Evolutionary conservation across 2,113 vertebrate genomes (phyloP), one percentile per base, ranked within the genome.

Genomic region (Pterocles orientalis): DNA sequence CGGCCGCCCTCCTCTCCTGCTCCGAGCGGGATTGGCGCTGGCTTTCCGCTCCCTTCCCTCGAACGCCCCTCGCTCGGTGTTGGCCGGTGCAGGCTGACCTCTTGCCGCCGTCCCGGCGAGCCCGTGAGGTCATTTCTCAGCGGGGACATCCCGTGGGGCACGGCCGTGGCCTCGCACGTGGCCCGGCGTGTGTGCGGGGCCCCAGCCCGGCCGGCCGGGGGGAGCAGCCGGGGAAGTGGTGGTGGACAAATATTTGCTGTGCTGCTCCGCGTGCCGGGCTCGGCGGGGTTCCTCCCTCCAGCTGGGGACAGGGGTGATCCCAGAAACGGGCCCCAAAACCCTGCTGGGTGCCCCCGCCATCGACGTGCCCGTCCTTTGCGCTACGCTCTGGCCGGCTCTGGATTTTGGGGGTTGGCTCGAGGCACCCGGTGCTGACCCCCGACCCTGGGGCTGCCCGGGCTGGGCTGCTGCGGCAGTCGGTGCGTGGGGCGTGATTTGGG

Each of bases 231-330:
- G 48, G 86, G 66, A 82, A 95, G 62, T 26, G 89, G 15, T 8
- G 90, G 65, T 76, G 65, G 86, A 20, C 97, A 97, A 98, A 97
- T 86, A 97, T 96, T 97, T 96, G 82, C 71, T 61, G 90, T 39
- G 19, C 78, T 76, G 81, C 1, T 19, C 80, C 11, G 4, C 2
- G 18, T 94, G 93, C 87, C 15, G 73, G 66, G 41, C 88, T 85
- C 24, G 3, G 76, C 0, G 2, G 64, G 58, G 66, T 81, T 86
- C 86, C 72, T 92, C 64, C 69, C 36, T 73, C 70, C 70, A 77
- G 83, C 86, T 82, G 66, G 61, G 85, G 39, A 79, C 1, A 2
- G 50, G 78, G 50, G 54, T 5, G 3, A 43, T 54, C 78, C 50
- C 12, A 12, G 54, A 61, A 66, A 61, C 64, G 28, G 76, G 45